phyloP scores from a whole-genome alignment of 2,888 invertebrate genomes.

The Colostygia pectinataria region DNA sequence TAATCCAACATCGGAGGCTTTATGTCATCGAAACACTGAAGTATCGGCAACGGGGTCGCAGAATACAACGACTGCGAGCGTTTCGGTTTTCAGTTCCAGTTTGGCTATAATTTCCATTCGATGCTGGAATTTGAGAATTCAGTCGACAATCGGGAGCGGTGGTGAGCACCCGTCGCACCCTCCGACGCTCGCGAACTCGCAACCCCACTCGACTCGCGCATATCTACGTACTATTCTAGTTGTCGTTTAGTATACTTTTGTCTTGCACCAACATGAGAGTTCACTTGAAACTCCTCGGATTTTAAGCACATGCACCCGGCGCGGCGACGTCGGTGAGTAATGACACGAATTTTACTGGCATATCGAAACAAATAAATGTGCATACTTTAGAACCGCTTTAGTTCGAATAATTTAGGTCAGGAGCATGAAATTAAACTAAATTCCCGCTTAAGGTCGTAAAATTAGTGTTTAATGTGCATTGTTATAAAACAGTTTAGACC shows the following conservation, averaged over 20 bases:
- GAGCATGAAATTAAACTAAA: conserved; percentile 10
- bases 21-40: conserved; percentile 26
- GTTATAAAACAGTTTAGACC: no score
- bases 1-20: conserved; percentile 9
- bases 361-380: conserved; percentile 30
- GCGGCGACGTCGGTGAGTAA: conserved; percentile 49
- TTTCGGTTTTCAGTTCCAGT: conserved; percentile 20
- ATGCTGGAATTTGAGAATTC: conserved; percentile 21
- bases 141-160: conserved; percentile 28
- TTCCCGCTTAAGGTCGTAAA: conserved; percentile 11
- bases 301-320: conserved; percentile 42
- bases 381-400: conserved; percentile 22
- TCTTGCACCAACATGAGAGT: conserved; percentile 17
- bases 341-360: conserved; percentile 31
- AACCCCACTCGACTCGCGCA: conserved; percentile 8
- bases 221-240: conserved; percentile 8
- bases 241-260: conserved; percentile 15
- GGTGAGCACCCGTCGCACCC: conserved; percentile 21
- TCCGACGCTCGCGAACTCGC: conserved; percentile 10
- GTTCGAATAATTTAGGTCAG: conserved; percentile 24
- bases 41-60: conserved; percentile 25
- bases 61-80: conserved; percentile 27
- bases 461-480: no score
- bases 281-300: conserved; percentile 20
- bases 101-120: conserved; percentile 15